Conservation (phyloP, 1,140 invertebrate genomes). For the Drosophila rhopaloa region DNA sequence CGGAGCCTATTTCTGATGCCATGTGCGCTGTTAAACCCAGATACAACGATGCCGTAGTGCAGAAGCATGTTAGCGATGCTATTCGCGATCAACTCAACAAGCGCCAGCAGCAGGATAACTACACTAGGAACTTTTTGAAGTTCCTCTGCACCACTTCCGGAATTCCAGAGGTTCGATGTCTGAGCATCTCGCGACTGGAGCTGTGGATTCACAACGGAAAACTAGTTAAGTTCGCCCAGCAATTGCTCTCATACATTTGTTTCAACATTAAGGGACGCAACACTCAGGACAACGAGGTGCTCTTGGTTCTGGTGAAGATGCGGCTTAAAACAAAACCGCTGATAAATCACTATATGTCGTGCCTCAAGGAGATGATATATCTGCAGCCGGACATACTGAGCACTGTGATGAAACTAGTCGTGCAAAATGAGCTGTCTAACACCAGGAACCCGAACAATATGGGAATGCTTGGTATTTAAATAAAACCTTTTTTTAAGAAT, state of each 20-base stretch:
- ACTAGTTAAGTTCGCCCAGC: slow-evolving; percentile 94
- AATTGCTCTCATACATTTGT: slow-evolving; percentile 96
- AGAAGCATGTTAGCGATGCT: slow-evolving; percentile 92
- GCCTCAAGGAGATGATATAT: slow-evolving; percentile 89
- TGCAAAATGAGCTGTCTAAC: slow-evolving; percentile 97
- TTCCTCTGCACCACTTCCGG: slow-evolving; percentile 94
- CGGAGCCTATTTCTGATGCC: slow-evolving; percentile 53
- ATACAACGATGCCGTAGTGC: slow-evolving; percentile 90
- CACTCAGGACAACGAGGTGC: slow-evolving; percentile 94
- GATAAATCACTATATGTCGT: slow-evolving; percentile 94
- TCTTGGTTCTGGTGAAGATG: slow-evolving; percentile 95
- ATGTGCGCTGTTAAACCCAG: slow-evolving; percentile 85
- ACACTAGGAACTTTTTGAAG: slow-evolving; percentile 94
- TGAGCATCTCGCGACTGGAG: slow-evolving; percentile 93
- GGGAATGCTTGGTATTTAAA: slow-evolving; percentile 84
- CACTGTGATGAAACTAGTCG: slow-evolving; percentile 95
- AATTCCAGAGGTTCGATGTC: slow-evolving; percentile 91
- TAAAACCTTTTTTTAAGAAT: neutral
- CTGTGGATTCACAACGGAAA: slow-evolving; percentile 98
- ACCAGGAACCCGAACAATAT: slow-evolving; percentile 97
- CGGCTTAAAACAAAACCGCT: slow-evolving; percentile 96
- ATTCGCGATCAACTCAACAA: slow-evolving; percentile 94
- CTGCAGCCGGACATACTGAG: slow-evolving; percentile 90
- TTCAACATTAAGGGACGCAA: slow-evolving; percentile 91
- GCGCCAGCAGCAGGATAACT: slow-evolving; percentile 93